Evolutionary conservation across 2,888 invertebrate species (phyloP), one percentile per base, ranked within the genome.

Genomic region (Andrena hattorfiana): DNA sequence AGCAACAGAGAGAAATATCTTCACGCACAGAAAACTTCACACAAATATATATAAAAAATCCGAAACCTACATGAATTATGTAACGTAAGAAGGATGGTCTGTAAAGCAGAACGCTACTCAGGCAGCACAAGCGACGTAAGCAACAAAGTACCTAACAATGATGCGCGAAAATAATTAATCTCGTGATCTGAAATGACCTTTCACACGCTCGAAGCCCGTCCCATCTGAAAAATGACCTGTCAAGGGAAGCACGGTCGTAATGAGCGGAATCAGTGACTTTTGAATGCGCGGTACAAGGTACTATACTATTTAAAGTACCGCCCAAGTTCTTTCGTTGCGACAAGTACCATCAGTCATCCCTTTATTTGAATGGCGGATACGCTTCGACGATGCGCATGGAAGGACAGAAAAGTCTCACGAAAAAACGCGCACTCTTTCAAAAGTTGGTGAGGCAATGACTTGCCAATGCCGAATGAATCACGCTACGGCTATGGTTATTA

Each of bases 281-380:
- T 71, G 62, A 76, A 72, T 54, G 48, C 42, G 8, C 28, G 30
- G n/a, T 23, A 60, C 32, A 66, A 70, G 26, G 23, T 48, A 42
- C 76, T 71, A 71, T 35, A 26, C n/a, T 30, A 60, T 32, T 49
- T 62, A 16, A 10, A 42, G 28, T 26, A 28, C 28, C 42, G 32
- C 5, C 26, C 69, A 54, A 35, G n/a, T 48, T n/a, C 59, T 62
- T 51, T 69, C 54, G 35, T 69, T 67, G 56, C 72, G 69, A 77
- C 68, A 63, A 73, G 69, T 42, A 28, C n/a, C 81, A 83, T 82
- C 62, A 69, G 48, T 82, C 77, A 73, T 49, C 30, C 67, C 51
- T 81, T 77, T 69, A 67, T 82, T 66, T 13, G 20, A 70, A 67
- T 42, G 10, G 16, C 49, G 60, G 32, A 62, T 56, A 28, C 32